Evolutionary conservation across 2,888 invertebrate genomes (phyloP), one percentile per base, ranked within the genome.

Genomic region (Helicoverpa assulta): DNA sequence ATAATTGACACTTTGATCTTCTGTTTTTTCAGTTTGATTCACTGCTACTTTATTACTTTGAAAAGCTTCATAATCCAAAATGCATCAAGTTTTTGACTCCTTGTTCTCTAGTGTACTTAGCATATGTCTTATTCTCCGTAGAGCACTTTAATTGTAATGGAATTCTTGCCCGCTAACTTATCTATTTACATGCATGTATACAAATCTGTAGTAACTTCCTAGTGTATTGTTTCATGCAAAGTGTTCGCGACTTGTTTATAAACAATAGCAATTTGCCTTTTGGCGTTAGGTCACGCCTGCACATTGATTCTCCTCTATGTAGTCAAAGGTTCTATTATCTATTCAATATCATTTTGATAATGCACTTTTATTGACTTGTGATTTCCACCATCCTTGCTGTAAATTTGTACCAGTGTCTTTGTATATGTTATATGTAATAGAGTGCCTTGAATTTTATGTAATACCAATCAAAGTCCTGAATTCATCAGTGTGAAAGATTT

Each of bases 251-350:
- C 91, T 90, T 85, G 90, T 89, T 90, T 90, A 92, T 91, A 91
- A 89, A 92, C 92, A 92, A 92, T 92, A 89, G 91, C 88, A 91
- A 92, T 91, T 91, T 91, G 89, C 92, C 92, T 91, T 90, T 90
- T 85, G 88, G 91, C 89, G 91, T 85, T 92, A 89, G 91, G 90
- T 92, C 91, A 89, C 88, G 90, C 89, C 88, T 85, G 87, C 87
- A 88, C 88, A 89, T 90, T 88, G 91, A 86, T 86, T 88, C 84
- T 85, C 82, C 83, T 86, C 85, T 88, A 86, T 83, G 84, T 84
- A 84, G 85, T 84, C 82, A 80, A 83, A 77, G 78, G 73, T 83
- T 83, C 83, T 84, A 84, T 85, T 81, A 85, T 85, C 85, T 82
- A 76, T 82, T 85, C 76, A 79, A 78, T 80, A 83, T 72, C 57